These are phyloP conservation scores for Ursus arctos DNA, from an alignment of 2,113 vertebrate species.

Conservation along the genomic window DNA sequence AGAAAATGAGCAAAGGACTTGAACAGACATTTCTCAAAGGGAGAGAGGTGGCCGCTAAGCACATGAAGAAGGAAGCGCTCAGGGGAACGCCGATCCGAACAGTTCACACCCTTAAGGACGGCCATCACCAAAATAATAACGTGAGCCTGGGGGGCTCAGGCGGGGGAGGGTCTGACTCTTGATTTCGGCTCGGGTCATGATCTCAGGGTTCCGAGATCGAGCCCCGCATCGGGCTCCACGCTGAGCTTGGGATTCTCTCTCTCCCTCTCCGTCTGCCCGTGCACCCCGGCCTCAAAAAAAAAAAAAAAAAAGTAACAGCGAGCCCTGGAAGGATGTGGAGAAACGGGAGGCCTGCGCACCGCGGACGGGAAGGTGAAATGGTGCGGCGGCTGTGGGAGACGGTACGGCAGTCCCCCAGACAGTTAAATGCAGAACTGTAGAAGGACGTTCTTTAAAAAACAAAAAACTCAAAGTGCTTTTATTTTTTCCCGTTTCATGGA, in stretches of 20 bases:
- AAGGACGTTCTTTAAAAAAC: neutral
- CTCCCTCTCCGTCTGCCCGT: neutral
- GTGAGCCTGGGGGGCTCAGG: neutral
- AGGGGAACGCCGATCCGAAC: neutral
- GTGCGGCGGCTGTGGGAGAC: neutral
- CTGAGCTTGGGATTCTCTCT: neutral
- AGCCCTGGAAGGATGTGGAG: neutral
- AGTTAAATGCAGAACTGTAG: neutral
- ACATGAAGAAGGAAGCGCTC: neutral
- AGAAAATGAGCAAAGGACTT: neutral
- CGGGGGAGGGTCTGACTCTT: neutral
- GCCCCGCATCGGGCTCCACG: accelerated
- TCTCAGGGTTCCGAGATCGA: neutral
- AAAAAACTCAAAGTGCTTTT: neutral
- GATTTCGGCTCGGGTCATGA: neutral
- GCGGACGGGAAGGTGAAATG: neutral
- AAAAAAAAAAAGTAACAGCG: neutral
- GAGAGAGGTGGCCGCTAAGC: neutral
- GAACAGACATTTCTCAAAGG: neutral
- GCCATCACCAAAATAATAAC: neutral
- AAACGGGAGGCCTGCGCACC: too few relatives aligned
- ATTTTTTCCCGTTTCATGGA: neutral
- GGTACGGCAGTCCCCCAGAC: neutral
- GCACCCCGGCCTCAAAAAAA: neutral
- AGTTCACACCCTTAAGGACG: neutral